Evolutionary conservation across 2,888 invertebrate genomes (phyloP).

Genomic region (Xestia ashworthii): DNA sequence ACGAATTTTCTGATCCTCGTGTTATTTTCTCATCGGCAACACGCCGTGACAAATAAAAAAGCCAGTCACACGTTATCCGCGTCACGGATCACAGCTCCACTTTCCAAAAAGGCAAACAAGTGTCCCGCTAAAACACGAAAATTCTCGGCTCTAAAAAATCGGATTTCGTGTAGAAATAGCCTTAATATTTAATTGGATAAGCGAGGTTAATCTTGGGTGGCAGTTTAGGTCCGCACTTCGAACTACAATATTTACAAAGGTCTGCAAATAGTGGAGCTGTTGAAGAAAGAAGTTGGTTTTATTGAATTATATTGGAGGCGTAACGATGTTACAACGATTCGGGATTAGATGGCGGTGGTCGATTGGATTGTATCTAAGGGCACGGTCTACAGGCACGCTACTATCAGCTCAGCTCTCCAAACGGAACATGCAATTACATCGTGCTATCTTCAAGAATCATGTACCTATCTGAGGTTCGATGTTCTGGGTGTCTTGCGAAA

Average conservation of each 20-base stretch:
- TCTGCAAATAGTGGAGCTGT: constrained; percentile 64
- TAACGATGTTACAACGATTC: constrained; percentile 64
- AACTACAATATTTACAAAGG: constrained; percentile 78
- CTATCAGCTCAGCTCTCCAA: constrained; percentile 1
- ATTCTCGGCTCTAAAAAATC: constrained; percentile 51
- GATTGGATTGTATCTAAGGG: constrained; percentile 53
- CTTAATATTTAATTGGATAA: constrained; percentile 76
- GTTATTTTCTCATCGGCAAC: constrained; percentile 48
- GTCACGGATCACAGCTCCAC: constrained; percentile 40
- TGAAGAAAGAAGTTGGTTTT: constrained; percentile 62
- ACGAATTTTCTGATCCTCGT: constrained; percentile 29
- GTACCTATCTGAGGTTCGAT: not conserved
- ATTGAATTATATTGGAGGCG: constrained; percentile 66
- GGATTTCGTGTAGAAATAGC: constrained; percentile 60
- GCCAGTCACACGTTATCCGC: constrained; percentile 32
- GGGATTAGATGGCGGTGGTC: constrained; percentile 46
- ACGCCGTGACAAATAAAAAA: constrained; percentile 54
- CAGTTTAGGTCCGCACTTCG: constrained; percentile 68
- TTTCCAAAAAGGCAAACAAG: constrained; percentile 49
- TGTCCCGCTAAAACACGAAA: constrained; percentile 36
- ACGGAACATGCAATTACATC: not conserved
- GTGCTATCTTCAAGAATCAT: not conserved
- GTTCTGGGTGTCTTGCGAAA: not conserved
- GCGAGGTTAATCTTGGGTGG: constrained; percentile 74
- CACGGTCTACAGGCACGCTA: constrained; percentile 12